A percentile compares a stretch with the other conserved stretches of the same genome.
Conservation (phyloP, 2,113 vertebrate genomes). For the Cheirogaleus medius region DNA sequence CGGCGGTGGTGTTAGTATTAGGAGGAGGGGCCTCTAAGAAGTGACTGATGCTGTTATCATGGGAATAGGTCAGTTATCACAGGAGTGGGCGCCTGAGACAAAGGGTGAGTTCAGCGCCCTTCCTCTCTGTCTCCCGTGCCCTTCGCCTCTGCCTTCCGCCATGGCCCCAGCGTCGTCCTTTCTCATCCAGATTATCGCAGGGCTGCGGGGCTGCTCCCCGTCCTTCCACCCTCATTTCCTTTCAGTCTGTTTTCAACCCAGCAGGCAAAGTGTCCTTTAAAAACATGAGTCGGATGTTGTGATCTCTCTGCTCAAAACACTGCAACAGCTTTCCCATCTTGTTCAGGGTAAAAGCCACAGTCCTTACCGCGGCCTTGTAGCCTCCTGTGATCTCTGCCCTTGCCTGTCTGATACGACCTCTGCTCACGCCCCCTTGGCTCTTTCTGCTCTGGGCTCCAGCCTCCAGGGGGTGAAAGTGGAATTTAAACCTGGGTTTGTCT, state of each 20-base stretch:
- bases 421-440: background rate
- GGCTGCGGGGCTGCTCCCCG: background rate
- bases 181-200: background rate
- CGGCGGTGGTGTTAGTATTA: background rate
- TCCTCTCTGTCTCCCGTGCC: background rate
- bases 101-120: background rate
- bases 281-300: too few species aligned
- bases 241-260: background rate
- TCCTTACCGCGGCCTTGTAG: too few species aligned
- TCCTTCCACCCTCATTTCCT: background rate
- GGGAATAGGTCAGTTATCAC: background rate
- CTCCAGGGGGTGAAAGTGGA: background rate
- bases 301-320: background rate
- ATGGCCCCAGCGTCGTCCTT: background rate
- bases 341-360: background rate
- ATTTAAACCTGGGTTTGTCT: background rate
- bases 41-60: background rate
- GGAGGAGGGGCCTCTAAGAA: background rate
- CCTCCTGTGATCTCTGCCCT: background rate
- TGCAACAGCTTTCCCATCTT: background rate
- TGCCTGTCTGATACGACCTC: background rate
- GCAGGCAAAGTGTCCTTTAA: background rate
- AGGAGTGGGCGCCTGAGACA: background rate
- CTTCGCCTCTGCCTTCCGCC: background rate
- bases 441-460: background rate